Conservation (phyloP, 2,888 invertebrate species). For the Erebia aethiops region DNA sequence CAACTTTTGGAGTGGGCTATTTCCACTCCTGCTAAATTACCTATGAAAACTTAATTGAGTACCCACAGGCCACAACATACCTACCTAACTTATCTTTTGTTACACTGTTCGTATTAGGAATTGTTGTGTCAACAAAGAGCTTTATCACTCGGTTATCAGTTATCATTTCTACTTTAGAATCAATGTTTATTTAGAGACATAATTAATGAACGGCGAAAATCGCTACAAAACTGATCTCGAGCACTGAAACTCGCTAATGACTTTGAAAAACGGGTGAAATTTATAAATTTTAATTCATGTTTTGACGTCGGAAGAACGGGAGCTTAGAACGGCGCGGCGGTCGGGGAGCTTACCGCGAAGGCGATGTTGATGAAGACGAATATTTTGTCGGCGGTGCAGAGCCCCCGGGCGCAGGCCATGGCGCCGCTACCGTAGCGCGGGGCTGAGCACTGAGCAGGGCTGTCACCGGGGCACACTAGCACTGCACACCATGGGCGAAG, state of each 20-base stretch:
- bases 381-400: constrained; percentile 70
- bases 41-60: no score
- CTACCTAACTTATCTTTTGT: no score
- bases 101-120: not conserved
- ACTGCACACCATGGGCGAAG: constrained; percentile 34
- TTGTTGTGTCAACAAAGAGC: constrained; percentile 7
- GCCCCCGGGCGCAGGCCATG: constrained; percentile 66
- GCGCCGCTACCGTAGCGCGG: constrained; percentile 1
- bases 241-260: not conserved
- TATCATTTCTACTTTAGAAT: not conserved
- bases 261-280: constrained; percentile 4
- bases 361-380: constrained; percentile 79
- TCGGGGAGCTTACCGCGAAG: constrained; percentile 62
- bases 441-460: constrained; percentile 13
- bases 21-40: no score
- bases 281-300: constrained; percentile 36
- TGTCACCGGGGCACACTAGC: constrained; percentile 36
- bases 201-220: not conserved
- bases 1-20: no score
- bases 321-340: not conserved
- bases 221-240: not conserved
- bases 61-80: no score
- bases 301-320: constrained; percentile 21
- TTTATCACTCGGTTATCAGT: not conserved
- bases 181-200: not conserved